Evolutionary conservation across 2,888 invertebrate species (phyloP).

Genomic region (Ferrisia virgata): DNA sequence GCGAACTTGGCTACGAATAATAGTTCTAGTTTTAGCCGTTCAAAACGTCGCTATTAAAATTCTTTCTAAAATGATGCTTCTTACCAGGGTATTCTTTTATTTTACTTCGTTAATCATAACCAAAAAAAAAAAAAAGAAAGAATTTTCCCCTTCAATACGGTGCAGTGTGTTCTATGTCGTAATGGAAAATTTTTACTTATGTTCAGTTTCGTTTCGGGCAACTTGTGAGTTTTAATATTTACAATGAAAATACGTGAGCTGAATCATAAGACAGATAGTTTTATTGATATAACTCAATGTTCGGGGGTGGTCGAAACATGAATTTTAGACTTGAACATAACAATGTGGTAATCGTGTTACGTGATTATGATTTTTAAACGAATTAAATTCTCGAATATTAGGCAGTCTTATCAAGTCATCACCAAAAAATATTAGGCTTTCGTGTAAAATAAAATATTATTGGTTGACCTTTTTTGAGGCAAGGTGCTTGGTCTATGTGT

Average conservation of each 20-base stretch:
- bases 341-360: not conserved
- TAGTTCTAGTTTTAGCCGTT: not conserved
- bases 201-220: not conserved
- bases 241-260: not conserved
- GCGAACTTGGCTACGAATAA: not conserved
- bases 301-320: not conserved
- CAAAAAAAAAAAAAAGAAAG: not conserved
- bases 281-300: not conserved
- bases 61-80: not conserved
- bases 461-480: too few relatives aligned
- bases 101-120: not conserved
- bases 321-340: not conserved
- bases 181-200: not conserved
- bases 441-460: too few relatives aligned
- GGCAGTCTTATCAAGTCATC: too few relatives aligned
- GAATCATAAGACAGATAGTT: not conserved
- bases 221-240: not conserved
- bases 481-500: too few relatives aligned
- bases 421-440: too few relatives aligned
- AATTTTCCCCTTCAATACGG: not conserved
- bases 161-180: not conserved
- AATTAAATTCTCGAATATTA: too few relatives aligned
- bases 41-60: constrained; percentile 1
- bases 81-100: not conserved
- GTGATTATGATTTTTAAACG: not conserved